Evolutionary conservation across 2,888 invertebrate species (phyloP), one percentile per base, ranked within the genome.

Genomic region (Epirrita christyi): DNA sequence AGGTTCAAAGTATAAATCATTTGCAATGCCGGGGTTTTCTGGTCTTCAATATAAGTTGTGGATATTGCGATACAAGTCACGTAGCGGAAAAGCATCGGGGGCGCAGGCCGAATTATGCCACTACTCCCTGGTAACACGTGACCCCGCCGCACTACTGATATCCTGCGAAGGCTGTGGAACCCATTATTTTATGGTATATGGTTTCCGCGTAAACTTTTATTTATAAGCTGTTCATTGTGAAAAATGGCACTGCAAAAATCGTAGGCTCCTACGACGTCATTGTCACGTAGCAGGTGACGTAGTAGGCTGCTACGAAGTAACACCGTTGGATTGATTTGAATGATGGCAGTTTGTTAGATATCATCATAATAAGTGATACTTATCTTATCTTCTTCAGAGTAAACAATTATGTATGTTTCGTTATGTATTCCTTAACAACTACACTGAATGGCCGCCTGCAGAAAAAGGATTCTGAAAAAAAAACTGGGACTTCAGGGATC

Each of bases 1-100:
- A 42, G 0, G 11, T 27, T 50, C 27, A 10, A 28, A 27, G 9
- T n/a, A 15, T 41, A n/a, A 41, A 21, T 41, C n/a, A 41, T 42
- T 28, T 43, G 9, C 15, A 4, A 46, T 27, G 36, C 34, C 21
- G 11, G 28, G 6, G 40, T 10, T 40, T 27, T 37, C 34, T 34
- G 21, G 47, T 44, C 15, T 75, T 66, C 71, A 66, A 75, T 73
- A 76, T 70, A 80, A 61, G 70, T 66, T 63, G 57, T 58, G 34
- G 61, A 57, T 63, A 71, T 82, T 76, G 64, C 55, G 52, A 80
- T 71, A 76, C 79, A 74, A 72, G 77, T 81, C 81, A 81, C 83
- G 82, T 82, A 70, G 67, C 63, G 53, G 53, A 38, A 67, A 73
- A 75, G 70, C 72, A 72, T 69, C 66, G 66, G 55, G 21, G 74